Evolutionary conservation across 2,797 vertebrate species (phyloP).

Genomic region (Malurus leucopterus): DNA sequence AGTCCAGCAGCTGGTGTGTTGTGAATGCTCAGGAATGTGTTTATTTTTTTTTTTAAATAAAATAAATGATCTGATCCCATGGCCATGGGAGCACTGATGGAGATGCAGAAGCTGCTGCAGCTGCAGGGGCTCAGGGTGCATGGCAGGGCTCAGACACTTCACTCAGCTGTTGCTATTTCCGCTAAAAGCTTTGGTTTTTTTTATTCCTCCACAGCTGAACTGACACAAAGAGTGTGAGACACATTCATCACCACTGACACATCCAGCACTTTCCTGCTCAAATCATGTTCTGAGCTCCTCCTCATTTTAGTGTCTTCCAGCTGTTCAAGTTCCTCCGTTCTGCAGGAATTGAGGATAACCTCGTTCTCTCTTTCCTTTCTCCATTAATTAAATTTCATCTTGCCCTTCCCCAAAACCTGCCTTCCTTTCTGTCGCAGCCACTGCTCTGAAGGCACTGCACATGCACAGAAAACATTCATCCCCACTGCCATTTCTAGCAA

Average conservation of each 20-base stretch:
- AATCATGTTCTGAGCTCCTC: background rate
- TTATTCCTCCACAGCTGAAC: background rate
- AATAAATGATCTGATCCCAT: background rate
- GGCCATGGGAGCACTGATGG: background rate
- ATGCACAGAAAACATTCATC: fast-evolving
- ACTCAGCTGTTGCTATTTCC: constrained; percentile 15
- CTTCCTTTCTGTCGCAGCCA: background rate
- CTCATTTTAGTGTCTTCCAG: background rate
- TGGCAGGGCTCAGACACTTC: constrained; percentile 18
- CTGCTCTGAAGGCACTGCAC: background rate
- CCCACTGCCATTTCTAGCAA: background rate
- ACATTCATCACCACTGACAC: background rate
- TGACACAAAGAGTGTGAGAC: background rate
- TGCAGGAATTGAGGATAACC: background rate
- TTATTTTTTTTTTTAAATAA: no score
- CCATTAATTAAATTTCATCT: background rate
- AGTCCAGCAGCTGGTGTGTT: background rate
- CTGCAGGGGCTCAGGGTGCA: constrained; percentile 28
- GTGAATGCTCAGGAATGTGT: background rate
- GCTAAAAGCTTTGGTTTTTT: background rate
- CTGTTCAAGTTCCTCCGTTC: background rate
- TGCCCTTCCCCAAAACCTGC: background rate
- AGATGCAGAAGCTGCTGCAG: background rate
- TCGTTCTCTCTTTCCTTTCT: background rate
- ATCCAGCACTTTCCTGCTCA: background rate